Evolutionary conservation across 2,888 invertebrate species (phyloP).

Genomic region (Celastrina argiolus): DNA sequence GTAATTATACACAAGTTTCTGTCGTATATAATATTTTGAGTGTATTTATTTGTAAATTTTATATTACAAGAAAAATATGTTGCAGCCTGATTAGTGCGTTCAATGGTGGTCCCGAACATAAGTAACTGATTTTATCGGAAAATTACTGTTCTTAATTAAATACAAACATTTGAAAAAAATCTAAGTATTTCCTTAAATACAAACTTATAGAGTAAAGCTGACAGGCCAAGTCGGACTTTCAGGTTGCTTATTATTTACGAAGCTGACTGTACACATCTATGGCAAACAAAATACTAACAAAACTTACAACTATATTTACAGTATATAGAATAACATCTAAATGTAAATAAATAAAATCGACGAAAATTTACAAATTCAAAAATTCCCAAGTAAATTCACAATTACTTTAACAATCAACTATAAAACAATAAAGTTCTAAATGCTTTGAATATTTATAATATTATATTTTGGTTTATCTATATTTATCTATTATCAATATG

Average conservation of each 20-base stretch:
- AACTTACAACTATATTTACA: conserved; percentile 16
- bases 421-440: neutral
- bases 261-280: conserved; percentile 18
- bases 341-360: conserved; percentile 4
- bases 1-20: too few species aligned
- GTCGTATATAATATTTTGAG: too few species aligned
- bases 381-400: neutral
- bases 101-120: too few species aligned
- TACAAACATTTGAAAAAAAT: too few species aligned
- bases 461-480: neutral
- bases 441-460: neutral
- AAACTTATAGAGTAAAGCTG: neutral
- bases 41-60: too few species aligned
- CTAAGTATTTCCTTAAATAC: too few species aligned
- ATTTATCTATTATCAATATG: neutral
- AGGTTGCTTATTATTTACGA: conserved; percentile 18
- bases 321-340: conserved; percentile 8
- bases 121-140: too few species aligned
- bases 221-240: neutral
- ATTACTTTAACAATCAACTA: neutral
- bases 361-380: neutral
- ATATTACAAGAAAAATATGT: too few species aligned
- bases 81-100: too few species aligned
- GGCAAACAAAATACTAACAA: conserved; percentile 15
- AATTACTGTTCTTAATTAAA: too few species aligned